Evolutionary conservation across 37 sponge, comb jelly and placozoan species (phyloP), one percentile per base, ranked within the genome.

Genomic region (Aphrocallistes beatrix): DNA sequence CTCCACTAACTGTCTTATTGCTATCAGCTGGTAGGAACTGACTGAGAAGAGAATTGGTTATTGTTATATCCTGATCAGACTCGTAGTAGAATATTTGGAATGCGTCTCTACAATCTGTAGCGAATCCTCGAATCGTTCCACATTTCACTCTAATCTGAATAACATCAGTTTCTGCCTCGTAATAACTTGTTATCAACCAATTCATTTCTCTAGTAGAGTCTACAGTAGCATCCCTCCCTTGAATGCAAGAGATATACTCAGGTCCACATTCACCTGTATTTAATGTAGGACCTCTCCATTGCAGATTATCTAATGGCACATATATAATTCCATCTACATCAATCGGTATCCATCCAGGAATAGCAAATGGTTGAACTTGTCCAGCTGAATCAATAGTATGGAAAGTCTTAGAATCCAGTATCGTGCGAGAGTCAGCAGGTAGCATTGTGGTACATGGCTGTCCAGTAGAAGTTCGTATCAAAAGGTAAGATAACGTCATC

Each of bases 21-120:
- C 3, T 60, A 60, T 60, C 75, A 60, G 75, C 75, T 32, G 34
- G 75, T 28, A 60, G 75, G 75, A 60, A 60, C 34, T 60, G 75
- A 60, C 28, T 25, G 21, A 60, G 17, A 13, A 60, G 75, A 60
- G 75, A 60, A 25, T 60, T 30, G 10, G 21, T 60, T 60, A 13
- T 6, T 25, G 75, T 13, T 19, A 13, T 30, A 42, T 42, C 13
- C 45, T 16, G 13, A 28, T 60, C 75, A 60, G 75, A 60, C 75
- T 60, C 75, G 75, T 60, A 60, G 75, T 60, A 60, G 75, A 19
- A 60, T 19, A 60, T 3, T 60, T 60, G 75, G 34, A 60, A 60
- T 60, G 75, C n/a, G 10, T 13, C n/a, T 25, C 25, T 19, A 60
- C 75, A 60, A 60, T 60, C 75, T 60, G 8, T 3, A 25, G 10